These are phyloP conservation scores for Psittacara wagleri DNA, from an alignment of 2,113 vertebrate genomes.

Conservation along the genomic window DNA sequence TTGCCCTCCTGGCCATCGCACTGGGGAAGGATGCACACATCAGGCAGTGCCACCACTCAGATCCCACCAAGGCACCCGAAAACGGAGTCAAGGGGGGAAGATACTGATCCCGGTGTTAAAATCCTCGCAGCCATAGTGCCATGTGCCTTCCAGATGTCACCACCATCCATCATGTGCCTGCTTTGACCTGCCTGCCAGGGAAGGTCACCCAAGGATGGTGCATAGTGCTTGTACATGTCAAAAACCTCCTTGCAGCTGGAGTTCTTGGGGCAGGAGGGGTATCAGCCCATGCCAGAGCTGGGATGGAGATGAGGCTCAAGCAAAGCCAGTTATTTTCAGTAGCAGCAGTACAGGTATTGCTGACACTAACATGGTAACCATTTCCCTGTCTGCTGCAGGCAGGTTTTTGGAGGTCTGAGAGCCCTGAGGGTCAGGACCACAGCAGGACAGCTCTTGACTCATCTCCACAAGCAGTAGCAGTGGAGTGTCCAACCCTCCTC, in stretches of 20 bases:
- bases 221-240: fast-evolving
- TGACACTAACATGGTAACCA: fast-evolving
- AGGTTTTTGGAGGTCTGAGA: neutral
- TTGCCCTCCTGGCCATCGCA: neutral
- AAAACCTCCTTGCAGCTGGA: fast-evolving
- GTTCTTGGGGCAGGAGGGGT: fast-evolving
- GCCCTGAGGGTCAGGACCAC: neutral
- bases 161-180: fast-evolving
- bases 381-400: neutral
- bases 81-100: neutral
- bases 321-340: neutral
- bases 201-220: fast-evolving
- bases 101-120: neutral
- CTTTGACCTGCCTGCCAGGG: neutral
- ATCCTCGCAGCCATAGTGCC: neutral
- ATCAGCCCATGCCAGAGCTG: neutral
- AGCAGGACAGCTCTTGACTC: neutral
- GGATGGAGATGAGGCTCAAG: fast-evolving
- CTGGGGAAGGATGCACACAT: neutral
- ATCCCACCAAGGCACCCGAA: fast-evolving
- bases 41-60: neutral
- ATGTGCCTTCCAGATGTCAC: neutral
- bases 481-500: neutral
- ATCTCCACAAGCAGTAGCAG: fast-evolving
- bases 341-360: neutral